These are phyloP conservation scores for Saguinus imperator DNA, from an alignment of 2,113 vertebrate genomes.

Conservation along the genomic window DNA sequence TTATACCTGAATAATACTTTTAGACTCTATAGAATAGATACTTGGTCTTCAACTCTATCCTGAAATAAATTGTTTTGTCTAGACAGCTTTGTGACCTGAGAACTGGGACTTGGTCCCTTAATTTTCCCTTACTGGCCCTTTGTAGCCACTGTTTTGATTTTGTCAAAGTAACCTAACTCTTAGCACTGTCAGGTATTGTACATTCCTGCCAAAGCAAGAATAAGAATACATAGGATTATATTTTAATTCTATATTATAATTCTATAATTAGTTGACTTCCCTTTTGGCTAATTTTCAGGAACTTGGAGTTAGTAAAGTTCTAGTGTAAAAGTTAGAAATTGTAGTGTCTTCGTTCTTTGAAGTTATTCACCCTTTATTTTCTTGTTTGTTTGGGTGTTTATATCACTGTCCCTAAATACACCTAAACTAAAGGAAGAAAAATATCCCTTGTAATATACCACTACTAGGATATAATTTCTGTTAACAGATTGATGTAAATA, in stretches of 20 bases:
- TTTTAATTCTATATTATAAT: too few species aligned
- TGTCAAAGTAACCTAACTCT: background rate
- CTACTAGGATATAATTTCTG: background rate
- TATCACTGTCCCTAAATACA: background rate
- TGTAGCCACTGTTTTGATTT: background rate
- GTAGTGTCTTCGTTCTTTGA: background rate
- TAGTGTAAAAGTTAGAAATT: background rate
- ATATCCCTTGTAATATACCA: background rate
- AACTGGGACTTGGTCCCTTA: background rate
- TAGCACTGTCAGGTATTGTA: background rate
- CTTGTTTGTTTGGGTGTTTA: background rate
- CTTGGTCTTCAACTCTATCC: background rate
- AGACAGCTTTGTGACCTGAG: background rate
- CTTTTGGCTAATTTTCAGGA: background rate
- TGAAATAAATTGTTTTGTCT: background rate
- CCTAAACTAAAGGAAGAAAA: background rate
- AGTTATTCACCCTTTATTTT: background rate
- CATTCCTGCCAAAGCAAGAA: background rate
- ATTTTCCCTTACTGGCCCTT: background rate
- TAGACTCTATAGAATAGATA: background rate
- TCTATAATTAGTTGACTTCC: too few species aligned
- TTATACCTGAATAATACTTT: background rate
- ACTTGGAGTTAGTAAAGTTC: background rate
- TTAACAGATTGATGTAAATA: background rate
- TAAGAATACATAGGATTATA: background rate